Base-by-base conservation (phyloP, 2,113 vertebrate species). In the Sinosuthora webbiana region DNA sequence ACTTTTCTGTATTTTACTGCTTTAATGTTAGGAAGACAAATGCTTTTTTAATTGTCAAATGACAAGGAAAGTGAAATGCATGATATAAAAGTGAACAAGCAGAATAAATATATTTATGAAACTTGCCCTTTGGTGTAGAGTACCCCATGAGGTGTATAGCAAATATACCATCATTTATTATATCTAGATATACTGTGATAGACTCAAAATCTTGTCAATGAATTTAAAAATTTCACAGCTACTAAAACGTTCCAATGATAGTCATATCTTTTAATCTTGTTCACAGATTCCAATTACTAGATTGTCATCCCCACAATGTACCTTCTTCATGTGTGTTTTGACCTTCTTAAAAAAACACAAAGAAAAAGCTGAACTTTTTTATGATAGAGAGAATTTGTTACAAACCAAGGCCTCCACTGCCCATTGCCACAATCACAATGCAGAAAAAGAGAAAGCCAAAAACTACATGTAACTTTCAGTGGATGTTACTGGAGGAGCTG, bases 71-170 rank as follows among this genome's bases (percentile, higher is more conserved):
- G 31, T 44, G 14, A 52, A 94, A 89, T 27, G 41, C 18, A 39
- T 35, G 82, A 75, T 65, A 96, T 56, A 87, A 83, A 94, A 86
- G 19, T 87, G 78, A 94, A 79, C 13, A 91, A 87, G 42, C 27
- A 93, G 69, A 87, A 67, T 37, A 69, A 92, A 62, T 52, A 23
- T 19, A 68, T 35, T 45, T 63, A 71, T 64, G 52, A 78, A 75
- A 53, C 22, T 16, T 45, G 27, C 14, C 30, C 52, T 83, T 76
- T 50, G 23, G 68, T 55, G 73, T 52, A 49, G 83, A 87, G 4
- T 45, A 16, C 5, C 31, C 44, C 15, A 28, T 6, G 9, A 71
- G 11, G 15, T 42, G 31, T 22, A 60, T 0, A 53, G 44, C 33
- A 93, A 88, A 56, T 25, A 52, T 6, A 49, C 4, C 11, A 18